phyloP scores from a whole-genome alignment of 2,888 invertebrate species.

The Macrosoma leucophasiata region DNA sequence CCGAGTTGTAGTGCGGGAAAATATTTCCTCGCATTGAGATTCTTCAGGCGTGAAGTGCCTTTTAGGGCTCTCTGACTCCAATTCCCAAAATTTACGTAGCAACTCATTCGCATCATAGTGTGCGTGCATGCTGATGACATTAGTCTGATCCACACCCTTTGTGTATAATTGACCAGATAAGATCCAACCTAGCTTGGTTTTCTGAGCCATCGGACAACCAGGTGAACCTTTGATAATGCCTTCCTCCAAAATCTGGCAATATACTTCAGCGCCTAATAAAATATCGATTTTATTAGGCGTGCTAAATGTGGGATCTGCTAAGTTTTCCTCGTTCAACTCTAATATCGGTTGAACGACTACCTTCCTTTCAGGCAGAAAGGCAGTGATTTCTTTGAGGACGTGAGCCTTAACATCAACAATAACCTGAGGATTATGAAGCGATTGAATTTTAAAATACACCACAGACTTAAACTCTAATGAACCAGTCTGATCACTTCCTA shows the following conservation, averaged over 20 bases:
- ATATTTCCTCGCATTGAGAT: conserved; percentile 20
- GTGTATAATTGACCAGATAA: too few relatives aligned
- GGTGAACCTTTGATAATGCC: conserved; percentile 7
- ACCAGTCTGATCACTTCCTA: too few relatives aligned
- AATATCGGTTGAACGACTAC: too few relatives aligned
- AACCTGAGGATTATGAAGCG: conserved; percentile 10
- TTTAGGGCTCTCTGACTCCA: conserved; percentile 23
- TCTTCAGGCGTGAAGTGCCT: conserved; percentile 22
- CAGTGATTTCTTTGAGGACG: conserved; percentile 12
- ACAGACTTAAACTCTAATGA: conserved; percentile 12
- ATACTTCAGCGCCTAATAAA: conserved; percentile 15
- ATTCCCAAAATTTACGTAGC: conserved; percentile 24
- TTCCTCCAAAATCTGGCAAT: conserved; percentile 10
- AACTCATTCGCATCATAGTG: conserved; percentile 12
- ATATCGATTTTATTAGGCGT: conserved; percentile 14
- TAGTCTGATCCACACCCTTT: too few relatives aligned
- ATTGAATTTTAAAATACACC: conserved; percentile 21
- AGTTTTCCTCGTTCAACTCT: too few relatives aligned
- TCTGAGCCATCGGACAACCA: conserved; percentile 9
- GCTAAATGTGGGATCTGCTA: conserved; percentile 16
- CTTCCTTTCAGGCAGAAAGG: too few relatives aligned
- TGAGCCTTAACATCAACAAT: conserved; percentile 7
- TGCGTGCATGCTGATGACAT: conserved; percentile 11
- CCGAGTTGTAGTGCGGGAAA: conserved; percentile 15
- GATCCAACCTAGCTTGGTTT: conserved; percentile 15